Base-by-base conservation (phyloP, 2,113 vertebrate genomes). In the Pygoscelis adeliae region DNA sequence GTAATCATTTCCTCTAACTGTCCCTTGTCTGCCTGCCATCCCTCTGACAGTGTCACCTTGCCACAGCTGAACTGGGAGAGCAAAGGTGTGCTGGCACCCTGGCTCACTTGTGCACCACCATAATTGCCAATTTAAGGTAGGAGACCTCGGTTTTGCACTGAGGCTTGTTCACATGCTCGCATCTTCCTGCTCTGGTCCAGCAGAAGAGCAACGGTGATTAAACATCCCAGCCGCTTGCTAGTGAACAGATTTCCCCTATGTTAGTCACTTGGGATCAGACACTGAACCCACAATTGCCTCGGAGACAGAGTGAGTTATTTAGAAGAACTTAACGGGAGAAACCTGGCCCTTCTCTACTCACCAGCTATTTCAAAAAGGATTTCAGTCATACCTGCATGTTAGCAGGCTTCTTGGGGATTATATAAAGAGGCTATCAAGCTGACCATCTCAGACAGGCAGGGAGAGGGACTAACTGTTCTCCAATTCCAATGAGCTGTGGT, bases 351-450 rank as follows among this genome's bases (percentile, higher is more conserved):
- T 21, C 44, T 73, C 9, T 30, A 1, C 46, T 65, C 8, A 1
- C 17, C 58, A 42, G 36, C 11, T 36, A 8, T 77, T 50, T 32
- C 53, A 86, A 16, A 49, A 72, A 58, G 56, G 40, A 30, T 91
- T 85, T 93, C 49, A 63, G 5, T 40, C 65, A 17, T 44, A 53
- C 53, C 71, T 56, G n/a, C 27, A 2, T 29, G 32, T 25, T 32
- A 92, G 52, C 65, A 92, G 71, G 63, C 87, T 77, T 95, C 90
- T 90, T 72, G 55, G 74, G 81, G 71, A 36, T 78, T 78, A 27
- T 46, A 83, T 96, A 89, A 96, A 95, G 92, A 87, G 91, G 47
- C 65, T 79, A 84, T 89, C 93, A 95, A 83, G 78, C 86, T 95
- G 93, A 77, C 67, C 93, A 94, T 58, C 83, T 67, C 87, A 87